These are phyloP conservation scores for Amphilophus citrinellus DNA, from an alignment of 2,113 vertebrate species.

Conservation along the genomic window DNA sequence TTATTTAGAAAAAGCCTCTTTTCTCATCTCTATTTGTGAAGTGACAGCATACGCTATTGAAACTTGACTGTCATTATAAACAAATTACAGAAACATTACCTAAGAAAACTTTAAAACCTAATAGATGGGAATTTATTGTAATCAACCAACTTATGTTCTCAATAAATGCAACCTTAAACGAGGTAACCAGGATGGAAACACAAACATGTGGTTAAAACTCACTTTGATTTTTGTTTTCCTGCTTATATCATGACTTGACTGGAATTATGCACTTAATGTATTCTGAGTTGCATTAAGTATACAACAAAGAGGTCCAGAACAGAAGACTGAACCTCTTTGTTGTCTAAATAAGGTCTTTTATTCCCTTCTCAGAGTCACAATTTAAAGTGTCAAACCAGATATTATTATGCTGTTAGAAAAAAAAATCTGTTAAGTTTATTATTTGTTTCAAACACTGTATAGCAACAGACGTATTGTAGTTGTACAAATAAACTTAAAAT, in stretches of 20 bases:
- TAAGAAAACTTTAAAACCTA: not conserved
- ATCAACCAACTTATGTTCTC: not conserved
- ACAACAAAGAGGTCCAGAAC: not conserved
- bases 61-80: not conserved
- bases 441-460: not conserved
- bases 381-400: not conserved
- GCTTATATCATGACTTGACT: not conserved
- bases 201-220: not conserved
- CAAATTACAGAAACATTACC: not conserved
- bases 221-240: not conserved
- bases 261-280: not conserved
- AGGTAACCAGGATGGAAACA: not conserved
- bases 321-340: not conserved
- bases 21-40: not conserved
- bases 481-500: constrained; percentile 5
- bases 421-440: not conserved
- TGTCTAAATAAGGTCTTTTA: not conserved
- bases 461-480: not conserved
- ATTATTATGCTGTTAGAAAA: not conserved
- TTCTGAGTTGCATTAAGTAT: fast-evolving
- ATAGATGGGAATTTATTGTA: not conserved
- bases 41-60: not conserved
- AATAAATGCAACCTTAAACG: not conserved
- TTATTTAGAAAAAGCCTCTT: not conserved
- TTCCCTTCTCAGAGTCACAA: not conserved